Evolutionary conservation across 1,140 invertebrate genomes (phyloP).

Genomic region (Hycleus cichorii): DNA sequence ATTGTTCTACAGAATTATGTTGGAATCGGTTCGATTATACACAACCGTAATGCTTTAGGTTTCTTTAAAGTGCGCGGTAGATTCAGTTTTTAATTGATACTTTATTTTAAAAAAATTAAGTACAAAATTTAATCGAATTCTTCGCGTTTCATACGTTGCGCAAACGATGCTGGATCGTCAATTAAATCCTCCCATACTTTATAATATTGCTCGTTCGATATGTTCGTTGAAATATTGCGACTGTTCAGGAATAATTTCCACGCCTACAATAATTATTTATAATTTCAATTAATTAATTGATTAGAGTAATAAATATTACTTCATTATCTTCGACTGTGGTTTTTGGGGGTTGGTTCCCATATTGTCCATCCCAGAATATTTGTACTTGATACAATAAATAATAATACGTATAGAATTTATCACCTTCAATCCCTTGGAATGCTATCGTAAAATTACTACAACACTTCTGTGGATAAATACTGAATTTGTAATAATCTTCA

Average conservation of each 20-base stretch:
- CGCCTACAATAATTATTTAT: conserved; percentile 18
- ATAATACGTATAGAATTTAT: conserved; percentile 36
- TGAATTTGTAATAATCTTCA: conserved; percentile 26
- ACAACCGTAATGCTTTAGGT: conserved; percentile 74
- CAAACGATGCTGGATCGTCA: conserved; percentile 32
- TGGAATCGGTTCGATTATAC: conserved; percentile 68
- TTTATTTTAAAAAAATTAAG: too few relatives aligned
- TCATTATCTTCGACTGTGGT: conserved; percentile 18
- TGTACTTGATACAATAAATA: conserved; percentile 34
- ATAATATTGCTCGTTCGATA: conserved; percentile 29
- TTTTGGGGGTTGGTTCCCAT: conserved; percentile 23
- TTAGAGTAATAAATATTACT: conserved; percentile 11
- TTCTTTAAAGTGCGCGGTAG: conserved; percentile 81
- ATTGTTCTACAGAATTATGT: conserved; percentile 76
- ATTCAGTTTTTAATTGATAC: conserved; percentile 64
- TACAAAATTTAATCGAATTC: too few relatives aligned
- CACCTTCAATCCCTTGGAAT: conserved; percentile 32
- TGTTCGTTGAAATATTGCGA: conserved; percentile 21
- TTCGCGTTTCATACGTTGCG: conserved; percentile 28
- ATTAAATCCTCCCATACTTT: conserved; percentile 33
- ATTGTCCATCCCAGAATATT: conserved; percentile 27
- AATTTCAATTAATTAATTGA: too few relatives aligned
- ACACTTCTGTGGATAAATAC: conserved; percentile 30
- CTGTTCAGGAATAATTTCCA: conserved; percentile 31
- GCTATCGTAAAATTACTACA: conserved; percentile 32